Evolutionary conservation across 2,888 invertebrate genomes (phyloP).

Genomic region (Hoplodrina ambigua): DNA sequence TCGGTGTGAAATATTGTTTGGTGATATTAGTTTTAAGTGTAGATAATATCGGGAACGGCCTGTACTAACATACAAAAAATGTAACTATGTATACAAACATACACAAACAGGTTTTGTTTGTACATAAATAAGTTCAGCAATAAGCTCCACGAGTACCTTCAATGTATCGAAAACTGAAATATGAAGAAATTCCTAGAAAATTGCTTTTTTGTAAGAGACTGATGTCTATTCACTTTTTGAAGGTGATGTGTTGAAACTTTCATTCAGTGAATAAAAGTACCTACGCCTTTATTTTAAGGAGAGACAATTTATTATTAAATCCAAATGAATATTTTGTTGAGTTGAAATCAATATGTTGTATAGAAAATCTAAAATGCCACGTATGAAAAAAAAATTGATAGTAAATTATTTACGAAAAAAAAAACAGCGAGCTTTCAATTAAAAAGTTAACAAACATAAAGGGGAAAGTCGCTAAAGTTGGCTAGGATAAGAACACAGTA

Average conservation of each 20-base stretch:
- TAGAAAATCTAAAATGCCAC: slow-evolving; percentile 6
- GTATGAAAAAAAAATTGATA: background rate
- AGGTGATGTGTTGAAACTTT: background rate
- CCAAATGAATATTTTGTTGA: slow-evolving; percentile 4
- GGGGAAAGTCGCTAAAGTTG: slow-evolving; percentile 26
- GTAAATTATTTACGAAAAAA: slow-evolving; percentile 20
- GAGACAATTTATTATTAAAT: slow-evolving; percentile 9
- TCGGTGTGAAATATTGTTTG: slow-evolving; percentile 74
- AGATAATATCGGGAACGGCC: slow-evolving; percentile 75
- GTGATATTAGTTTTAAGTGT: slow-evolving; percentile 87
- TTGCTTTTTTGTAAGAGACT: slow-evolving; percentile 40
- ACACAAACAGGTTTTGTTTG: slow-evolving; percentile 30
- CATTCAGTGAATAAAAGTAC: background rate
- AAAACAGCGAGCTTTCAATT: slow-evolving; percentile 37
- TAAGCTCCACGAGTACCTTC: slow-evolving; percentile 5
- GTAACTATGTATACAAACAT: slow-evolving; percentile 56
- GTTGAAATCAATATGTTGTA: background rate
- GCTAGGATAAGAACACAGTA: slow-evolving; percentile 53
- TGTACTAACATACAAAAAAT: slow-evolving; percentile 64
- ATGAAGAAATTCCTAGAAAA: background rate
- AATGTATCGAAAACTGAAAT: slow-evolving; percentile 7
- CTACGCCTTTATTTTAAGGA: slow-evolving; percentile 15
- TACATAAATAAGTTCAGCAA: slow-evolving; percentile 17
- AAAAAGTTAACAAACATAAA: background rate
- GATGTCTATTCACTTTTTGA: slow-evolving; percentile 26